Percentiles rank a stretch among this genome's conserved stretches.
phyloP scores from a whole-genome alignment of 2,797 vertebrate genomes.

The Lycodopsis pacificus region DNA sequence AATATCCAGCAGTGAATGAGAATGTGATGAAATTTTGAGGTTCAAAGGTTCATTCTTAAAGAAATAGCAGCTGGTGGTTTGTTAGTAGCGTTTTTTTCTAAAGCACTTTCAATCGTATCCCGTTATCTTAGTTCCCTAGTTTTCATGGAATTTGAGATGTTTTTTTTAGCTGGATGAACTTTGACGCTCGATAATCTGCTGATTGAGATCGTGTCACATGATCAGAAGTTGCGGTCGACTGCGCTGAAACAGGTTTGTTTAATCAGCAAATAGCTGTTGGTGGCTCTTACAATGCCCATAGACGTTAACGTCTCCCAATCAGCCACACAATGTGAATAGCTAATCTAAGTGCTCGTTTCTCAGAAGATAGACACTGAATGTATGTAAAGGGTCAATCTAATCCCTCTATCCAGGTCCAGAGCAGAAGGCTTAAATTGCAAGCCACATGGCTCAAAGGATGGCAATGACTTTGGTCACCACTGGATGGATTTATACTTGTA shows the following conservation, averaged over 20 bases:
- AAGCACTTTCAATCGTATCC: background rate
- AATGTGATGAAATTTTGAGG: too few species aligned
- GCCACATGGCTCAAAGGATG: background rate
- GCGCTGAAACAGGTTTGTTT: background rate
- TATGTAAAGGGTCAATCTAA: background rate
- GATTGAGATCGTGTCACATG: background rate
- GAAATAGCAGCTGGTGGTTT: background rate
- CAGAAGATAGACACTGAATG: background rate
- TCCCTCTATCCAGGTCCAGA: background rate
- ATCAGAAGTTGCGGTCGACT: background rate
- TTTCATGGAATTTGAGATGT: background rate
- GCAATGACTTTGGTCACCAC: background rate
- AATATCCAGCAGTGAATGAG: too few species aligned
- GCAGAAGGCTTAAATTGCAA: background rate
- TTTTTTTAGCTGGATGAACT: background rate
- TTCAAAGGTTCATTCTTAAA: too few species aligned
- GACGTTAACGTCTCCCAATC: background rate
- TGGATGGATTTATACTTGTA: background rate
- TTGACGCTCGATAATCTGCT: too few species aligned
- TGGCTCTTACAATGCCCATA: background rate
- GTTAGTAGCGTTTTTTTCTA: background rate
- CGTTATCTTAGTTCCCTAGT: background rate
- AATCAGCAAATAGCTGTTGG: background rate
- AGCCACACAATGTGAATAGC: background rate
- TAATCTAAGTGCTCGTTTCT: background rate